Conservation (phyloP, 2,797 vertebrate genomes). For the Lagodon rhomboides region DNA sequence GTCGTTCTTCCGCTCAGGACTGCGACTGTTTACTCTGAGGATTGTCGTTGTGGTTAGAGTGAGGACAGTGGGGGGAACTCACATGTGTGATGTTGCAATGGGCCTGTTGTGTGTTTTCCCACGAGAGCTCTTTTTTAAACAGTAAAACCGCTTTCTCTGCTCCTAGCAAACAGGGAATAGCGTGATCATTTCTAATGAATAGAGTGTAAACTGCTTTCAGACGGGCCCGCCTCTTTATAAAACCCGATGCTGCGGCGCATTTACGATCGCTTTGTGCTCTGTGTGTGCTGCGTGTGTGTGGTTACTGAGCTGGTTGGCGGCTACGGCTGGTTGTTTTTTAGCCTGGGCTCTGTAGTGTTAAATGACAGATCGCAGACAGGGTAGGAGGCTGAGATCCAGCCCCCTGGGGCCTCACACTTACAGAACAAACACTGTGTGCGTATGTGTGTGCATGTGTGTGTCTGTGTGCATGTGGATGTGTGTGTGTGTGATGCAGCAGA, state of each 20-base stretch:
- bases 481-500: conserved; percentile 75
- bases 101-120: conserved; percentile 71
- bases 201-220: conserved; percentile 75
- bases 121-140: conserved; percentile 71
- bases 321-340: conserved; percentile 75
- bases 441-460: conserved; percentile 27
- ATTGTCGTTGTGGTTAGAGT: conserved; percentile 77
- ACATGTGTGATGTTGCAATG: conserved; percentile 81
- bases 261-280: conserved; percentile 59
- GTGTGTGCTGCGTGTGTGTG: conserved; percentile 59
- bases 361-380: conserved; percentile 84
- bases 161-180: conserved; percentile 72
- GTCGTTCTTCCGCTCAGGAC: conserved; percentile 77
- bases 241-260: conserved; percentile 55
- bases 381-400: conserved; percentile 79
- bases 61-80: conserved; percentile 72
- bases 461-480: conserved; percentile 25
- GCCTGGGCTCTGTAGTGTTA: conserved; percentile 76
- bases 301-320: conserved; percentile 72
- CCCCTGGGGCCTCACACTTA: conserved; percentile 80
- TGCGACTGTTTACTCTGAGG: conserved; percentile 80
- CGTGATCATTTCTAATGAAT: conserved; percentile 72
- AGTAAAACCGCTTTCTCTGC: conserved; percentile 64
- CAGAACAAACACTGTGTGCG: conserved; percentile 76
- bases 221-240: conserved; percentile 55